Conservation (phyloP, 1,140 invertebrate species). For the Lepidurus apus region DNA sequence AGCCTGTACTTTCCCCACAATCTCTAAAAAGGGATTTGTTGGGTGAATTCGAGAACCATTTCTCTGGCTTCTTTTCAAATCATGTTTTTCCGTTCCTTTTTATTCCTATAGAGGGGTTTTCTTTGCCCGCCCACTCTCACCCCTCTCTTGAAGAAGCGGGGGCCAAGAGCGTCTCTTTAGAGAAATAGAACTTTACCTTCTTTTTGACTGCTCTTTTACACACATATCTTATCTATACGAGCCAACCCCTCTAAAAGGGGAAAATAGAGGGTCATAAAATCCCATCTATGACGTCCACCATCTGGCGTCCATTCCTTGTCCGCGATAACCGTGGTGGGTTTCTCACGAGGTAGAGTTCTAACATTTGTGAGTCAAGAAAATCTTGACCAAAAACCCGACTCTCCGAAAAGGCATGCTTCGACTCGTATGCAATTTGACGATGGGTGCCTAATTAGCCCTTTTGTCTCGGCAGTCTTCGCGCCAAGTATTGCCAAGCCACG, state of each 20-base stretch:
- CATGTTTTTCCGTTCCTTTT: neutral
- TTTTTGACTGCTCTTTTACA: neutral
- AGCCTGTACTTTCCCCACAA: no score
- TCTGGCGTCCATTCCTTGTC: slow-evolving; percentile 12
- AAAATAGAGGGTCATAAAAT: slow-evolving; percentile 17
- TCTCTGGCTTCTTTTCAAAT: neutral
- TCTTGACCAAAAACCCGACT: neutral
- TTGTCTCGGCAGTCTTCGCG: neutral
- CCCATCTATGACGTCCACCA: slow-evolving; percentile 17
- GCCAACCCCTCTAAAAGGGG: neutral
- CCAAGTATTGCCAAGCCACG: neutral
- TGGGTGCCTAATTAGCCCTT: neutral
- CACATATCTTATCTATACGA: neutral
- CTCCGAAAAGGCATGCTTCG: neutral
- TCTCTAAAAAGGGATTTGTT: neutral
- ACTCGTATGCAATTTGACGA: neutral
- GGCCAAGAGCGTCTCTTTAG: neutral
- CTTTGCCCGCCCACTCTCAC: slow-evolving; percentile 4
- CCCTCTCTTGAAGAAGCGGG: neutral
- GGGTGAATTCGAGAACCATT: neutral
- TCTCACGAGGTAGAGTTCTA: neutral
- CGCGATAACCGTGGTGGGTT: slow-evolving; percentile 4
- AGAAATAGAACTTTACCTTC: neutral
- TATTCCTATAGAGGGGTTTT: neutral
- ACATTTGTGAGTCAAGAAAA: neutral